Percentiles rank a stretch among this genome's conserved stretches.
These are phyloP conservation scores for Fopius arisanus DNA, from an alignment of 1,140 invertebrate genomes.

Conservation along the genomic window DNA sequence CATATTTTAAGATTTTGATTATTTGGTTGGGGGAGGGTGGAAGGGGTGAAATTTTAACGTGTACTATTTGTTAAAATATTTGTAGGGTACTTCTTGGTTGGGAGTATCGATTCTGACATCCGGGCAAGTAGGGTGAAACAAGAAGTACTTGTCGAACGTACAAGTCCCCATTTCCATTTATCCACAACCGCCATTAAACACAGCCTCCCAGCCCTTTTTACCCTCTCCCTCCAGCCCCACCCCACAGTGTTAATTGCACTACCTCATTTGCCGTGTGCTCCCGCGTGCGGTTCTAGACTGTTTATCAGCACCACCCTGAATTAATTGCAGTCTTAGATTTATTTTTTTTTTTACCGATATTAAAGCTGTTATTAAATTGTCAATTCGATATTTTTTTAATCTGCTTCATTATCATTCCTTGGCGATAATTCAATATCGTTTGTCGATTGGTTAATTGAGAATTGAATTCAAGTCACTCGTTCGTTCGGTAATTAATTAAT, in stretches of 20 bases:
- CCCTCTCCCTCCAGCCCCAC: neutral
- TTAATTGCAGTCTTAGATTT: constrained; percentile 15
- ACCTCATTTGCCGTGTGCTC: constrained; percentile 20
- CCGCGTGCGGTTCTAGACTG: constrained; percentile 3
- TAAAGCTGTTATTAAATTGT: neutral
- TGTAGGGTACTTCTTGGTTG: neutral
- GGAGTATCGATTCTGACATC: constrained; percentile 16
- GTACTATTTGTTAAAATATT: neutral
- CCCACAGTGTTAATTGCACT: constrained; percentile 22
- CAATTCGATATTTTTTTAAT: neutral
- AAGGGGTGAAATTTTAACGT: no score
- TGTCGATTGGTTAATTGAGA: no score
- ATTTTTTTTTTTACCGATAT: neutral
- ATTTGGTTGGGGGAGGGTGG: neutral
- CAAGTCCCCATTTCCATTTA: neutral
- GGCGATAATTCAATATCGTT: neutral
- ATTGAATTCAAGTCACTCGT: no score
- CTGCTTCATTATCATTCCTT: constrained; percentile 10
- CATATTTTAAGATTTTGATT: constrained; percentile 18
- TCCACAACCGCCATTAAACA: neutral
- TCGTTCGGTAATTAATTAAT: no score
- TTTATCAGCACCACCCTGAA: constrained; percentile 11
- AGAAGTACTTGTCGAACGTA: constrained; percentile 30
- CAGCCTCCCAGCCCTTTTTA: neutral
- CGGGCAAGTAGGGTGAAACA: constrained; percentile 17